Evolutionary conservation across 2,113 vertebrate genomes (phyloP).

Genomic region (Mobula birostris): DNA sequence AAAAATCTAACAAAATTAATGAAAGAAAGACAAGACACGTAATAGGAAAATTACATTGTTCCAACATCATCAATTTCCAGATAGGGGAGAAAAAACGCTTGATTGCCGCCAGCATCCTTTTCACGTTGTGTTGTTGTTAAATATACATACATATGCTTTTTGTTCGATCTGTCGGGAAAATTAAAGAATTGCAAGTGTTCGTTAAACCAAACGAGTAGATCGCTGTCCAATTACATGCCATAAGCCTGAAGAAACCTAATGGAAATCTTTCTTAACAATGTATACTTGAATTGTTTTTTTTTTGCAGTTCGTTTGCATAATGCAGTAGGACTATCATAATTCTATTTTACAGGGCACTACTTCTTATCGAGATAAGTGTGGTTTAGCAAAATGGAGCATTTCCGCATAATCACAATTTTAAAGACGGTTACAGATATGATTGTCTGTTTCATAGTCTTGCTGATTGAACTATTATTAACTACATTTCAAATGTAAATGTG

Average conservation of each 20-base stretch:
- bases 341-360: slow-evolving; percentile 34
- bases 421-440: slow-evolving; percentile 26
- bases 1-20: background rate
- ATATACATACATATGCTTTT: background rate
- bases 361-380: slow-evolving; percentile 28
- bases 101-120: no score
- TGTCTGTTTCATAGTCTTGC: slow-evolving; percentile 23
- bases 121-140: background rate
- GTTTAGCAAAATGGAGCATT: slow-evolving; percentile 27
- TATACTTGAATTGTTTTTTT: slow-evolving; percentile 13
- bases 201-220: background rate
- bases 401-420: slow-evolving; percentile 18
- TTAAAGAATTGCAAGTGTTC: background rate
- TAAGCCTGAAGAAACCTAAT: background rate
- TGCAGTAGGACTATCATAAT: slow-evolving; percentile 11
- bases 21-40: no score
- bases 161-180: background rate
- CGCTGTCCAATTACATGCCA: background rate
- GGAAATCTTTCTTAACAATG: slow-evolving; percentile 27
- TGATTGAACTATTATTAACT: slow-evolving; percentile 36
- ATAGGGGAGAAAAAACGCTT: background rate
- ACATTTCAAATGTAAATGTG: slow-evolving; percentile 35
- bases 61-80: background rate
- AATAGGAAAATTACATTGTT: background rate
- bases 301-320: slow-evolving; percentile 35